phyloP scores from a whole-genome alignment of 2,888 invertebrate species.

The Scrobipalpa atriplicella region DNA sequence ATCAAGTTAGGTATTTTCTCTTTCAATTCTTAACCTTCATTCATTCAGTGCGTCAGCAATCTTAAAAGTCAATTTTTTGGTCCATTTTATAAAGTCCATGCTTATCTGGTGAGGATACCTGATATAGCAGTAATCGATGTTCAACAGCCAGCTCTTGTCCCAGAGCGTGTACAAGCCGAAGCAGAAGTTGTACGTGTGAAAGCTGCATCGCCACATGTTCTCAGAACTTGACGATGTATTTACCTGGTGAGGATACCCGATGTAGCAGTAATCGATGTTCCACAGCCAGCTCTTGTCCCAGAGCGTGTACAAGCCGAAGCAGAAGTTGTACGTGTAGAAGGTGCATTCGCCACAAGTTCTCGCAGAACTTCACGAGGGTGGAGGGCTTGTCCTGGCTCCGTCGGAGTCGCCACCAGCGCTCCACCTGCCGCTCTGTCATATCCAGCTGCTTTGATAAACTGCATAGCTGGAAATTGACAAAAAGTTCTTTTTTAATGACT shows the following conservation, averaged over 20 bases:
- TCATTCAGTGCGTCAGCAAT: no score
- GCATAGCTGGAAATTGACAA: constrained; percentile 78
- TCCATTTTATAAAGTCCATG: no score
- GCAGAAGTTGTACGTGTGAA: constrained; percentile 91
- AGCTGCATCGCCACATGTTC: constrained; percentile 94
- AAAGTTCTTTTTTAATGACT: background rate
- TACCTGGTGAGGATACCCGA: constrained; percentile 90
- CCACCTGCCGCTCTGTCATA: constrained; percentile 92
- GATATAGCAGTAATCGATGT: constrained; percentile 93
- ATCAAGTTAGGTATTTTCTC: no score
- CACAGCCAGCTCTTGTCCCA: constrained; percentile 98
- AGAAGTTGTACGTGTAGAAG: constrained; percentile 92
- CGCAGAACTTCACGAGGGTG: constrained; percentile 94
- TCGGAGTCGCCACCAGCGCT: constrained; percentile 94
- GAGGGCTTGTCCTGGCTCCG: constrained; percentile 94
- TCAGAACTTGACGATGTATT: constrained; percentile 92
- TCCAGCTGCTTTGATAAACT: constrained; percentile 92
- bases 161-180: constrained; percentile 92
- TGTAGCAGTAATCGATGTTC: constrained; percentile 94
- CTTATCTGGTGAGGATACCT: constrained; percentile 90
- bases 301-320: constrained; percentile 89
- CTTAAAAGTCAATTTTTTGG: no score
- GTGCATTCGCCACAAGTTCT: constrained; percentile 94
- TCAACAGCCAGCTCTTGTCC: constrained; percentile 97
- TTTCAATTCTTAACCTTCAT: no score